Percentiles rank a stretch among this genome's conserved stretches.
Conservation (phyloP, 2,113 vertebrate genomes). For the Heterocephalus glaber region DNA sequence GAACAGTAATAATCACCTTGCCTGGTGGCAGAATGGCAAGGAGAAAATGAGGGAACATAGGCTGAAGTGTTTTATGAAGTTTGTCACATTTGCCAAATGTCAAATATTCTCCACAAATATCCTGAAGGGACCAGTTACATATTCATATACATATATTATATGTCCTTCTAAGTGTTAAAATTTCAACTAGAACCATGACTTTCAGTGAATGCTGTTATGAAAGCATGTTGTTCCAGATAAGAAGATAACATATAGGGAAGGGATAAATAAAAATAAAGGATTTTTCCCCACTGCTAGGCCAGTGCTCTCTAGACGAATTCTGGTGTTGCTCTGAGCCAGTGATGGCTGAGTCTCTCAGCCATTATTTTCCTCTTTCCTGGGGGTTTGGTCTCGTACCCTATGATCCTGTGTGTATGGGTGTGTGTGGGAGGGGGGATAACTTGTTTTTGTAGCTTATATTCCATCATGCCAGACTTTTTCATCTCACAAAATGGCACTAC, state of each 20-base stretch:
- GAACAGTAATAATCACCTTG: not conserved
- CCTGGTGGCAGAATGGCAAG: not conserved
- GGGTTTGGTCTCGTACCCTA: not conserved
- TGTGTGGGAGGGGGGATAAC: not conserved
- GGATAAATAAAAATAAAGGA: not conserved
- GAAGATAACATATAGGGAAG: not conserved
- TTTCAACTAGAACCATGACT: not conserved
- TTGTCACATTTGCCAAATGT: not conserved
- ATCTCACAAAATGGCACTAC: not conserved
- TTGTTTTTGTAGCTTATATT: not conserved
- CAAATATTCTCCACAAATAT: not conserved
- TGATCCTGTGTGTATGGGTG: not conserved
- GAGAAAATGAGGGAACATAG: not conserved
- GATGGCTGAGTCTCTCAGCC: not conserved
- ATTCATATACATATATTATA: not conserved
- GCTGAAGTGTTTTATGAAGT: constrained; percentile 14
- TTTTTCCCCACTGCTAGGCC: not conserved
- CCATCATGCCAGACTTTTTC: no score
- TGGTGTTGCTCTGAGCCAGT: not conserved
- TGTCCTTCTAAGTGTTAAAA: not conserved
- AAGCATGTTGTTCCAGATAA: not conserved
- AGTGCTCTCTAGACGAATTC: not conserved
- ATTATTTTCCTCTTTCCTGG: not conserved
- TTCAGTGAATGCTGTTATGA: not conserved
- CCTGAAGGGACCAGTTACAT: not conserved